A percentile compares a stretch with the other conserved stretches of the same genome.
Evolutionary conservation across 2,888 invertebrate species (phyloP).

Genomic region (Lycocerus yunnanus): DNA sequence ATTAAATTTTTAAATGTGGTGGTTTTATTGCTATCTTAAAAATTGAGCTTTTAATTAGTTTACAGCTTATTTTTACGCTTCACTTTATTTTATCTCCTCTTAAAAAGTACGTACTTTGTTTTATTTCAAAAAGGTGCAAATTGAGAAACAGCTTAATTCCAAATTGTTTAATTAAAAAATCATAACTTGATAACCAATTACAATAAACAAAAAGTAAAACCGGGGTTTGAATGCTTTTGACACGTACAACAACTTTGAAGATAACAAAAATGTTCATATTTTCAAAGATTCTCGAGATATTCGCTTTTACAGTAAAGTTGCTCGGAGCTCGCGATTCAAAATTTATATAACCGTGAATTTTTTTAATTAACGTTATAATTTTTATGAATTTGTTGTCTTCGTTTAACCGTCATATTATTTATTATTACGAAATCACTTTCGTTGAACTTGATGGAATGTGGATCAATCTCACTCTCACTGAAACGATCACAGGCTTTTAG

Average conservation of each 20-base stretch:
- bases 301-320: background rate
- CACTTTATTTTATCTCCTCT: background rate
- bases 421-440: slow-evolving; percentile 22
- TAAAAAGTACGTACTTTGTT: background rate
- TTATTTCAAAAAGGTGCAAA: background rate
- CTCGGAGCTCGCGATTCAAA: too few species aligned
- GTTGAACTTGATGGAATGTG: slow-evolving; percentile 17
- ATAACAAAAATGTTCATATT: background rate
- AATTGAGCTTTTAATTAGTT: background rate
- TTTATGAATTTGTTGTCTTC: background rate
- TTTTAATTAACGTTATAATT: too few species aligned
- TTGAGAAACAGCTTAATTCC: background rate
- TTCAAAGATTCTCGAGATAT: background rate
- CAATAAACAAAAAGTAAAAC: too few species aligned
- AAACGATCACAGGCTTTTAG: slow-evolving; percentile 4
- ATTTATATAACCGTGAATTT: background rate
- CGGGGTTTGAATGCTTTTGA: background rate
- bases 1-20: background rate
- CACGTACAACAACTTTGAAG: background rate
- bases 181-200: background rate
- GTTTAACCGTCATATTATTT: background rate
- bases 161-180: background rate
- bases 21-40: background rate
- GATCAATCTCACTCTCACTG: slow-evolving; percentile 26
- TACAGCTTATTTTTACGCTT: background rate